Evolutionary conservation across 2,888 invertebrate genomes (phyloP).

Genomic region (Hyposoter dolosus): DNA sequence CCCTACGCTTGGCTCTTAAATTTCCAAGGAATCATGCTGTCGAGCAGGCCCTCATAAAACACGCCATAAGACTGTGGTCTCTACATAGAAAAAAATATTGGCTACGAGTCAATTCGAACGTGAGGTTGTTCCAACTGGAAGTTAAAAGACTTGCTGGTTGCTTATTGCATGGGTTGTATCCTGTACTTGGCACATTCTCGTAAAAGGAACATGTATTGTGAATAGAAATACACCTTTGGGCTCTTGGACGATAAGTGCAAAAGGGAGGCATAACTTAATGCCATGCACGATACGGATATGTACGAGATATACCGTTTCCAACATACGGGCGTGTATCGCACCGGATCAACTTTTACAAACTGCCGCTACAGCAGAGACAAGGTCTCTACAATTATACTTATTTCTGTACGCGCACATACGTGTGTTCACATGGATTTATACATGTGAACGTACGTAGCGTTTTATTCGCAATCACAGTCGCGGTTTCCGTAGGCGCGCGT

Average conservation of each 20-base stretch:
- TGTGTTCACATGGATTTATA: background rate
- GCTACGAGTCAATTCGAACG: background rate
- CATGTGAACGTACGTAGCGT: background rate
- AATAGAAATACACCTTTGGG: slow-evolving; percentile 25
- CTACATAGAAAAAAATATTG: background rate
- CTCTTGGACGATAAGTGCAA: slow-evolving; percentile 35
- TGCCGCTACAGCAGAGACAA: background rate
- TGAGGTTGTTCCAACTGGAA: background rate
- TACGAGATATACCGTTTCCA: slow-evolving; percentile 30
- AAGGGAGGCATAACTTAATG: slow-evolving; percentile 50
- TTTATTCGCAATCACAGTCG: slow-evolving; percentile 35
- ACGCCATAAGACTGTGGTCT: background rate
- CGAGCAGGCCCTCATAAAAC: background rate
- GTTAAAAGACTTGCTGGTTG: background rate
- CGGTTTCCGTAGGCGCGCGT: slow-evolving; percentile 57
- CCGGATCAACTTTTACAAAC: slow-evolving; percentile 22
- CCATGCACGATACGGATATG: slow-evolving; percentile 28
- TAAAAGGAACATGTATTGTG: background rate
- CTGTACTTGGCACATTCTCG: background rate
- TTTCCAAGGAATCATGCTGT: background rate
- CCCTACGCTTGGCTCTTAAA: background rate
- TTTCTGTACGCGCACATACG: background rate
- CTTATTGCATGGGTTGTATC: background rate
- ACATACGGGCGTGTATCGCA: slow-evolving; percentile 13
- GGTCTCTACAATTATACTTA: slow-evolving; percentile 13